Evolutionary conservation across 2,113 vertebrate species (phyloP).

Genomic region (Hystrix brachyura): DNA sequence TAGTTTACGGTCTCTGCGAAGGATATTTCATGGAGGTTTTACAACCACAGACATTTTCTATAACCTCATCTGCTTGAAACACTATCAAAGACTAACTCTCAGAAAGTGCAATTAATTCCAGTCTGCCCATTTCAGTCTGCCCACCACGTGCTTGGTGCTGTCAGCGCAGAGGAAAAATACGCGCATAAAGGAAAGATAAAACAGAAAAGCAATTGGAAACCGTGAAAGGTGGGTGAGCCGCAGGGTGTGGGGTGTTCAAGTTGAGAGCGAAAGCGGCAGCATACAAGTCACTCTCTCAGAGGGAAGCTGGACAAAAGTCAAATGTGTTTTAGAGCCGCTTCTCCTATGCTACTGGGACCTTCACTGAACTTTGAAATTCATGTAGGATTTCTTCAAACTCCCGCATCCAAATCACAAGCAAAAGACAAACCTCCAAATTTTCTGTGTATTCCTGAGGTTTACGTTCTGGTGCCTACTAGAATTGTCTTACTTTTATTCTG

Average conservation of each 20-base stretch:
- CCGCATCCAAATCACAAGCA: background rate
- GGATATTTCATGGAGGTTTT: conserved; percentile 25
- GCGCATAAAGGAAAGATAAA: background rate
- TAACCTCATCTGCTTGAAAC: conserved; percentile 50
- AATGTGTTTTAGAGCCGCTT: background rate
- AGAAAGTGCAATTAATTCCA: conserved; percentile 32
- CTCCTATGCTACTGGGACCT: background rate
- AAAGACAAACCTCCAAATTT: background rate
- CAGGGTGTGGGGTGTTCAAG: background rate
- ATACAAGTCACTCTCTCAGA: background rate
- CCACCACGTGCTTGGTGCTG: background rate
- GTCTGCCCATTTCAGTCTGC: conserved; percentile 43
- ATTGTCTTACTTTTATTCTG: background rate
- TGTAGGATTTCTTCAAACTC: background rate
- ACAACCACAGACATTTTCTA: conserved; percentile 50
- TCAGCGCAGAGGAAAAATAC: background rate
- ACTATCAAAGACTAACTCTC: conserved; percentile 24
- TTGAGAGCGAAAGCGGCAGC: background rate
- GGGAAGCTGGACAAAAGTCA: background rate
- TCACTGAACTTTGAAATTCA: background rate
- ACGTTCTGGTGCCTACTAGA: background rate
- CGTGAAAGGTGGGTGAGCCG: background rate
- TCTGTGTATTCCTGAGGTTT: background rate
- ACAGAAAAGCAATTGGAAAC: background rate
- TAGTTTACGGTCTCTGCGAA: conserved; percentile 20